Percentiles rank a stretch among this genome's conserved stretches.
Conservation (phyloP, 2,888 invertebrate genomes). For the Dynastes hyllus region DNA sequence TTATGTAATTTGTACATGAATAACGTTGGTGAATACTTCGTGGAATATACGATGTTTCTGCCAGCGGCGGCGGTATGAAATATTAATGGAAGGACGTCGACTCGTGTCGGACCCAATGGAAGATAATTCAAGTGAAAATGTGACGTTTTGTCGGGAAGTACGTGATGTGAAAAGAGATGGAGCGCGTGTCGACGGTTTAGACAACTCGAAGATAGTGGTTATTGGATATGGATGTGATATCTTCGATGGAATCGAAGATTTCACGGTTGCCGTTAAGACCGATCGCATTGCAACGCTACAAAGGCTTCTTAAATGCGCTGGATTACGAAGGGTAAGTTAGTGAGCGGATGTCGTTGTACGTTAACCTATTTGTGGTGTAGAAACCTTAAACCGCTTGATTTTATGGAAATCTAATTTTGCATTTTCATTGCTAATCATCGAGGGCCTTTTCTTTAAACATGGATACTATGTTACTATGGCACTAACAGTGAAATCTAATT, state of each 20-base stretch:
- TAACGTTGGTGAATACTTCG: conserved; percentile 2
- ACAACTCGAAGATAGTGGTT: conserved; percentile 52
- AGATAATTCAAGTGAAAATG: conserved; percentile 58
- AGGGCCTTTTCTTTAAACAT: no score
- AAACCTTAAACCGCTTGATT: background rate
- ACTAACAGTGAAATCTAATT: no score
- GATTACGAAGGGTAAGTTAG: conserved; percentile 74
- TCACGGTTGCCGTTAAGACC: conserved; percentile 73
- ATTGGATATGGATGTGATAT: conserved; percentile 33
- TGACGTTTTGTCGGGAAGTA: conserved; percentile 58
- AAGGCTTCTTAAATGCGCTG: conserved; percentile 74
- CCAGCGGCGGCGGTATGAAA: conserved; percentile 42
- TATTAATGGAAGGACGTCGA: conserved; percentile 49
- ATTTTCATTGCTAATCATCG: no score
- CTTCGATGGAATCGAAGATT: conserved; percentile 57
- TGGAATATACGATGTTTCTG: background rate
- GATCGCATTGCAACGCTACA: conserved; percentile 74
- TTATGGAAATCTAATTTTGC: background rate
- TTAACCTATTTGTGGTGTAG: background rate
- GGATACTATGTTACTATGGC: no score
- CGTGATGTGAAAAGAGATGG: conserved; percentile 58
- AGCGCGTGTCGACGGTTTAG: conserved; percentile 53
- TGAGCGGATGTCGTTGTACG: background rate
- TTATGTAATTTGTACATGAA: conserved; percentile 13
- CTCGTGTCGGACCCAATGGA: conserved; percentile 49